Conservation (phyloP, 1,140 invertebrate genomes). For the Oedothorax gibbosus region DNA sequence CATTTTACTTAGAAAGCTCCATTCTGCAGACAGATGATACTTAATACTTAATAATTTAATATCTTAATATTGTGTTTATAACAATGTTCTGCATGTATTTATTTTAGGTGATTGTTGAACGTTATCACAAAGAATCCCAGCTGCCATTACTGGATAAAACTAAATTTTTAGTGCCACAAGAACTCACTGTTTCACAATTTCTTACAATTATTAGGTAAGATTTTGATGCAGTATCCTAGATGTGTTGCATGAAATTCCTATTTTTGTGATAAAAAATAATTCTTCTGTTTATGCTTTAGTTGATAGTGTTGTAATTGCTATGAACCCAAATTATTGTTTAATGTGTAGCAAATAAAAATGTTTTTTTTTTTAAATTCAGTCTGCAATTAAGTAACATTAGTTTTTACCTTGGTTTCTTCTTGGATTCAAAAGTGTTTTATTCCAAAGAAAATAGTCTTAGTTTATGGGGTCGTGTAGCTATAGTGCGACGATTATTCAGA, state of each 20-base stretch:
- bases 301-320: not conserved
- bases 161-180: conserved; percentile 84
- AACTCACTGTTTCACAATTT: conserved; percentile 84
- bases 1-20: too few species aligned
- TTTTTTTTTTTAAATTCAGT: not conserved
- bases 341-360: not conserved
- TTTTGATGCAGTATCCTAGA: not conserved
- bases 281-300: not conserved
- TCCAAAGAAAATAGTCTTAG: too few species aligned
- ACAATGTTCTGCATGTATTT: conserved; percentile 23
- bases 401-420: too few species aligned
- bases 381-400: too few species aligned
- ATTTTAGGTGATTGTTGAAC: conserved; percentile 78
- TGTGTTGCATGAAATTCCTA: not conserved
- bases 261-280: not conserved
- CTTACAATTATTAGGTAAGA: conserved; percentile 79
- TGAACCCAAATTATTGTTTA: not conserved
- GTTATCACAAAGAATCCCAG: conserved; percentile 77
- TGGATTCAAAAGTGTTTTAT: too few species aligned
- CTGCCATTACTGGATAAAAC: conserved; percentile 79
- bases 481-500: too few species aligned
- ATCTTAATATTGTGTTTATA: too few species aligned
- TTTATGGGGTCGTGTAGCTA: too few species aligned
- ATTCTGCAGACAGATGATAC: too few species aligned
- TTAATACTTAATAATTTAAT: too few species aligned